These are phyloP conservation scores for Muntiacus muntjak DNA, from an alignment of 2,113 vertebrate genomes.

Conservation along the genomic window DNA sequence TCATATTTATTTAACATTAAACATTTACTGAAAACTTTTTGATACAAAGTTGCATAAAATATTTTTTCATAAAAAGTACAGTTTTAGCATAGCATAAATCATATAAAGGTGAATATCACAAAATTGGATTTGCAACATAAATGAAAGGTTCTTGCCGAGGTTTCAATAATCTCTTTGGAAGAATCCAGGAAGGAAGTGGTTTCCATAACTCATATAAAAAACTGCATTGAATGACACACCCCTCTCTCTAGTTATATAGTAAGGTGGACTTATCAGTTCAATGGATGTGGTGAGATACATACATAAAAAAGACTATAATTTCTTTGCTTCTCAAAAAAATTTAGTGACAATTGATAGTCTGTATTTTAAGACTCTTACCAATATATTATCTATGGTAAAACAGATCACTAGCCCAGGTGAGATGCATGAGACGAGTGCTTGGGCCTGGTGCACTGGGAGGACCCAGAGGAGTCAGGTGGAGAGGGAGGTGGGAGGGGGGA, in stretches of 20 bases:
- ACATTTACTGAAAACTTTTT: background rate
- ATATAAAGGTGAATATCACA: background rate
- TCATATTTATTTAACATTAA: conserved; percentile 36
- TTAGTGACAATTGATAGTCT: background rate
- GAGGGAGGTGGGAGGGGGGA: too few species aligned
- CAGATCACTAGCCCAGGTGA: too few species aligned
- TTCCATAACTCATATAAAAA: background rate
- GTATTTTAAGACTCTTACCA: background rate
- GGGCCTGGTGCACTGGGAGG: too few species aligned
- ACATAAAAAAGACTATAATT: background rate
- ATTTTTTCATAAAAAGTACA: background rate
- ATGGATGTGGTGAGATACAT: background rate
- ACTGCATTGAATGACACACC: background rate
- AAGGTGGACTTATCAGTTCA: background rate
- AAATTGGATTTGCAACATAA: background rate
- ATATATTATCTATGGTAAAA: background rate
- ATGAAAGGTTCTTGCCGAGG: background rate
- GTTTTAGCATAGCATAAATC: background rate
- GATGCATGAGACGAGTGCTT: too few species aligned
- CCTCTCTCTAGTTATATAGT: background rate
- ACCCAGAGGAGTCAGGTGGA: too few species aligned
- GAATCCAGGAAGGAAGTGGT: background rate
- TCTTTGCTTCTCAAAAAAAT: background rate
- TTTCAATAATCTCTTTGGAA: background rate
- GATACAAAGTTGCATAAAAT: background rate